These are phyloP conservation scores for Myathropa florea DNA, from an alignment of 2,888 invertebrate genomes.

Conservation along the genomic window DNA sequence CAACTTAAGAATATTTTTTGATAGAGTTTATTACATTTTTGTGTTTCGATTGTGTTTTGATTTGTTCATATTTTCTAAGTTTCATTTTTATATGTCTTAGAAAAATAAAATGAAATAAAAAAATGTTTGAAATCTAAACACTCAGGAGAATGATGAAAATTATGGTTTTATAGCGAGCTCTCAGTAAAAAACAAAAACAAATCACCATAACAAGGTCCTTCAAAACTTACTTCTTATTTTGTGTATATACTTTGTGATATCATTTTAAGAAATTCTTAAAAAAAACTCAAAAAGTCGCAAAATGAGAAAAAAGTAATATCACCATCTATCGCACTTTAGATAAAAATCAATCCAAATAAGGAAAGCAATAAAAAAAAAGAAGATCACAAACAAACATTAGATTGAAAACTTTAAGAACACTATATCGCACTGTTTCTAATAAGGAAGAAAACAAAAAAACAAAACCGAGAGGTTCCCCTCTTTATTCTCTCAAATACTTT, in stretches of 20 bases:
- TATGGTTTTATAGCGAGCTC: conserved; percentile 61
- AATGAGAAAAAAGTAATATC: conserved; percentile 9
- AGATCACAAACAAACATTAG: conserved; percentile 33
- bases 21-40: conserved; percentile 51
- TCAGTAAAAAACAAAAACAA: conserved; percentile 20
- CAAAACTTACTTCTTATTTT: conserved; percentile 2
- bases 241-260: background rate
- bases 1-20: conserved; percentile 66
- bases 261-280: conserved; percentile 4
- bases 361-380: conserved; percentile 5
- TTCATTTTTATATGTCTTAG: conserved; percentile 34
- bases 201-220: background rate
- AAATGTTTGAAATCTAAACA: conserved; percentile 58
- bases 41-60: background rate
- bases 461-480: conserved; percentile 3
- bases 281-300: background rate
- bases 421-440: conserved; percentile 56
- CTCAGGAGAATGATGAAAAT: conserved; percentile 63
- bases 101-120: conserved; percentile 1
- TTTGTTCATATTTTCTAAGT: background rate
- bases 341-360: conserved; percentile 11
- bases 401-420: conserved; percentile 43
- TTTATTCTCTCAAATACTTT: conserved; percentile 40
- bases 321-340: conserved; percentile 42
- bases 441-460: background rate